phyloP scores from a whole-genome alignment of 2,113 vertebrate species.

The Bubo scandiacus region DNA sequence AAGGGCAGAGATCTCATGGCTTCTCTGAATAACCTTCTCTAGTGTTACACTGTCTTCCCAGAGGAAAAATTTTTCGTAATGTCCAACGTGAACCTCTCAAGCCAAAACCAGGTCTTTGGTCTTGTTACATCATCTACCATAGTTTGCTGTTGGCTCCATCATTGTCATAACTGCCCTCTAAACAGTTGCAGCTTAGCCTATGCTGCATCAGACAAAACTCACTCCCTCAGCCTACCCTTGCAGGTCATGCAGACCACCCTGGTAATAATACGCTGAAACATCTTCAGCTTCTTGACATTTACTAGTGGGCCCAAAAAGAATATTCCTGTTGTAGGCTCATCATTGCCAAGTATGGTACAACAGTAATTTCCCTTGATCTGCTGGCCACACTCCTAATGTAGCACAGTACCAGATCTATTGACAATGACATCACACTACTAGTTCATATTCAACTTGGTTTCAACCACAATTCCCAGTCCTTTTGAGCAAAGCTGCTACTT shows the following conservation, averaged over 20 bases:
- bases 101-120: not conserved
- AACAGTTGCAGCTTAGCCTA: not conserved
- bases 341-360: not conserved
- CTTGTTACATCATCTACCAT: not conserved
- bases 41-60: not conserved
- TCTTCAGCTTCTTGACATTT: not conserved
- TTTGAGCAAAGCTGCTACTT: not conserved
- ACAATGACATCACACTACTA: not conserved
- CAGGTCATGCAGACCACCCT: not conserved
- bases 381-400: not conserved
- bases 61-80: not conserved
- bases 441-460: not conserved
- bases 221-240: not conserved
- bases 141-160: not conserved
- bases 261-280: not conserved
- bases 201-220: not conserved
- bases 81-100: not conserved
- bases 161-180: not conserved
- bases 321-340: not conserved
- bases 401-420: not conserved
- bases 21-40: not conserved
- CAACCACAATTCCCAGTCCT: not conserved
- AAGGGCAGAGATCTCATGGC: not conserved
- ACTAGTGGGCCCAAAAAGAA: not conserved
- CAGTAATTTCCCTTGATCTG: not conserved